Conservation (phyloP, 2,888 invertebrate genomes). For the Tenthredo mesomela region DNA sequence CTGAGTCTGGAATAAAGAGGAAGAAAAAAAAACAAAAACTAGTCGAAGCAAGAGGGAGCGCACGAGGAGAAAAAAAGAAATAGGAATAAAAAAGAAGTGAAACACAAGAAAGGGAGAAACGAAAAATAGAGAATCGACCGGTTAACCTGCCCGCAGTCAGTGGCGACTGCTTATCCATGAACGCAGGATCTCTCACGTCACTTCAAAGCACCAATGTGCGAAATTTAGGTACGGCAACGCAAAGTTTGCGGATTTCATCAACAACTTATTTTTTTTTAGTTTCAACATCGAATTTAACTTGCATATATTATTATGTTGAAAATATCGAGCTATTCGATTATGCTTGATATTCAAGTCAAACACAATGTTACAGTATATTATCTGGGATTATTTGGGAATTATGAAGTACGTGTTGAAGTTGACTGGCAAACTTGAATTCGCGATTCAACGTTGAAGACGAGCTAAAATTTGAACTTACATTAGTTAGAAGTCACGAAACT, state of each 20-base stretch:
- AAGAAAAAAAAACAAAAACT: not conserved
- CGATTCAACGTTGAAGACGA: no score
- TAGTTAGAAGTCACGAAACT: no score
- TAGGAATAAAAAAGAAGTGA: conserved; percentile 43
- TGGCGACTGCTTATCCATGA: conserved; percentile 58
- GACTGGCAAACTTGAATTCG: no score
- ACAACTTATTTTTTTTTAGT: not conserved
- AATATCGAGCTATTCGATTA: not conserved
- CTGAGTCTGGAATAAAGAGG: not conserved
- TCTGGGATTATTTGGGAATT: not conserved
- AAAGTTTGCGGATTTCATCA: not conserved
- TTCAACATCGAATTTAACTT: not conserved
- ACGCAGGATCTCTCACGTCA: conserved; percentile 42
- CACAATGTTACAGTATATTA: not conserved
- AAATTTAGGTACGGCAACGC: not conserved
- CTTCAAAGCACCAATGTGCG: conserved; percentile 32
- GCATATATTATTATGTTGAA: not conserved
- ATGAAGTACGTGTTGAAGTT: no score
- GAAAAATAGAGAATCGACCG: conserved; percentile 68
- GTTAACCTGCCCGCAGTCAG: conserved; percentile 69
- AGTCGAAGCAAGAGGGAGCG: conserved; percentile 30
- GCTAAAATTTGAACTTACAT: no score
- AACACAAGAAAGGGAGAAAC: conserved; percentile 55
- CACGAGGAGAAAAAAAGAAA: conserved; percentile 23
- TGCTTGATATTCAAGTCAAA: not conserved